Conservation (phyloP, 2,113 vertebrate species). For the Dinomys branickii region DNA sequence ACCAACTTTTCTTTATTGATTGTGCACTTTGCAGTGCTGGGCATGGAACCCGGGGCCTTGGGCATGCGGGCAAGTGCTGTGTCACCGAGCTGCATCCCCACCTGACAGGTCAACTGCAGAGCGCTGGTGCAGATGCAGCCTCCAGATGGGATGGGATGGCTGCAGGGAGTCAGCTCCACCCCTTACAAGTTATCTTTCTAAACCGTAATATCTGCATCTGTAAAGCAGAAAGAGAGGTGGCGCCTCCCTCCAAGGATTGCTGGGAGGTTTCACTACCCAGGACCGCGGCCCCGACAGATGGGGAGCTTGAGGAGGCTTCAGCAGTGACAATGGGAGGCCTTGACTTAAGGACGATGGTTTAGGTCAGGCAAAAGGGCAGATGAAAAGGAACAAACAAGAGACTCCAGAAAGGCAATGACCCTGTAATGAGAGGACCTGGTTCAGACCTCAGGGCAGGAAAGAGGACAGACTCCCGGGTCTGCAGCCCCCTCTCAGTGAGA, state of each 20-base stretch:
- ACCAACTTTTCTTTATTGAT: background rate
- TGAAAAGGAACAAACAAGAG: background rate
- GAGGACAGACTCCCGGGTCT: background rate
- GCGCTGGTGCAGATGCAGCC: background rate
- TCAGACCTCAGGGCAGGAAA: fast-evolving
- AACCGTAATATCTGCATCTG: background rate
- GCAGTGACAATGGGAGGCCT: background rate
- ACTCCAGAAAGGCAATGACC: background rate
- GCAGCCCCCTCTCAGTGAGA: background rate
- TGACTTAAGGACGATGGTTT: background rate
- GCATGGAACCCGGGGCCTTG: background rate
- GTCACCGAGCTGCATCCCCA: background rate
- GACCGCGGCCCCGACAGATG: too few species aligned
- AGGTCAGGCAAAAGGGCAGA: background rate
- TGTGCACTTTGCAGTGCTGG: background rate
- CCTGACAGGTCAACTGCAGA: background rate
- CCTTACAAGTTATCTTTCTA: background rate
- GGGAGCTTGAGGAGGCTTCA: background rate
- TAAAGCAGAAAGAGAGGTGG: background rate
- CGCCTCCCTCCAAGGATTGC: background rate
- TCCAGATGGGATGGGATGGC: background rate
- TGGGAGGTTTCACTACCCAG: background rate
- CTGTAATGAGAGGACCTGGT: fast-evolving
- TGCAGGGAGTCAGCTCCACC: background rate
- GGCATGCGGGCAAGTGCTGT: background rate